Base-by-base conservation (phyloP, 2,888 invertebrate genomes). In the Habrosyne pyritoides region DNA sequence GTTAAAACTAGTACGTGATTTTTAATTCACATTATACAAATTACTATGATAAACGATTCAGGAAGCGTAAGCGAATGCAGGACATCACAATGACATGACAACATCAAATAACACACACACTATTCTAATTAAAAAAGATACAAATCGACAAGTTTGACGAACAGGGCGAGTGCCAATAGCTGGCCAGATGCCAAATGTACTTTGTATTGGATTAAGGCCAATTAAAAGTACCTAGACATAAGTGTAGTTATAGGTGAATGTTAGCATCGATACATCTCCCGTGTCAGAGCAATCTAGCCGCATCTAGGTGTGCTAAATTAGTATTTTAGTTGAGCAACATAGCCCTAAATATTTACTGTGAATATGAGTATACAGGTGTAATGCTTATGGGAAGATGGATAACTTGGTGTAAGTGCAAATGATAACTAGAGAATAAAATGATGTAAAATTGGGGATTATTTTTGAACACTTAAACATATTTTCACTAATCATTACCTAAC, bases 201-300 rank as follows among this genome's bases (percentile, higher is more conserved):
- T 91, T 90, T 89, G 87, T 86, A 89, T 91, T 91, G 91, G 92
- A 92, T 90, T 89, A 87, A 75, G 85, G 91, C 92, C 92, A 92
- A 91, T 92, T 91, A 92, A 91, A 90, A 89, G 84, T 85, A 86
- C 81, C 80, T 84, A 85, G 65, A 78, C 73, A 75, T 82, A 78
- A 76, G 73, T 79, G 79, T 78, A 68, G 64, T 58, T 69, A 78
- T 80, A 79, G 75, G 75, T 77, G 75, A 67, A 75, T 77, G 63
- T 72, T 64, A 79, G 75, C 84, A 86, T 87, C 84, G 83, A 86
- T 90, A 86, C 81, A 86, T 87, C 83, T 87, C 77, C 72, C 75
- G 79, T 83, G 86, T 84, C 84, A 81, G 70, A 70, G 77, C 79
- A 80, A 87, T 85, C 83, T 86, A 77, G 77, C 64, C 63, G 69